phyloP scores from a whole-genome alignment of 92 coral and sea anemone genomes.

The Zoanthus gigantus region DNA sequence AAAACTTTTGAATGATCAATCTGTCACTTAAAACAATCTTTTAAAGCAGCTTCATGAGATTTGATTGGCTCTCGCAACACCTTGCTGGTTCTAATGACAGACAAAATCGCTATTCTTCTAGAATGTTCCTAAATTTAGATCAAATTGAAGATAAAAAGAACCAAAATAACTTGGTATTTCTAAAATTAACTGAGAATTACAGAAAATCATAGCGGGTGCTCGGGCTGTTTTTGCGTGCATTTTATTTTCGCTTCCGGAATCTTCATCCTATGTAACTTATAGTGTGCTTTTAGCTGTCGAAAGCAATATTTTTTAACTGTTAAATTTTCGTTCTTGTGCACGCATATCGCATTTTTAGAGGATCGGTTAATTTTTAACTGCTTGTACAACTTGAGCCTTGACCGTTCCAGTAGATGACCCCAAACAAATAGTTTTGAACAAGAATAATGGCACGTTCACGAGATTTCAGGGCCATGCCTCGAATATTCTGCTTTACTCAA shows the following conservation, averaged over 20 bases:
- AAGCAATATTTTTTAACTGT: no score
- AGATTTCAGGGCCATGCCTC: no score
- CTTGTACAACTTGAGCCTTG: no score
- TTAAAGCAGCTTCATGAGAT: not conserved
- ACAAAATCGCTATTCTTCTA: not conserved
- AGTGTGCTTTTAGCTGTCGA: no score
- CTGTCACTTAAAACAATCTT: not conserved
- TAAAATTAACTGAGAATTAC: not conserved
- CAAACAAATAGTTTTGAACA: no score
- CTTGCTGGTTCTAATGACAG: not conserved
- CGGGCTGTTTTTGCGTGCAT: not conserved
- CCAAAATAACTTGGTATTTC: not conserved
- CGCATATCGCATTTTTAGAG: no score
- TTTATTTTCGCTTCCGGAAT: not conserved
- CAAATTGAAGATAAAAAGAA: not conserved
- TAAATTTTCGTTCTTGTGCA: no score
- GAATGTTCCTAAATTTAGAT: constrained; percentile 1
- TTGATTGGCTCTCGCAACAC: not conserved
- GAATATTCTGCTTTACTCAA: no score
- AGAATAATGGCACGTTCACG: no score
- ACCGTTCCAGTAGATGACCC: no score
- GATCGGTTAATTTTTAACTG: no score
- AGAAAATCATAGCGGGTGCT: not conserved
- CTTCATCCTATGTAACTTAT: no score
- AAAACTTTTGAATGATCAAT: not conserved